Conservation (phyloP, 64 coral and sea anemone genomes). For the Exaiptasia diaphana region DNA sequence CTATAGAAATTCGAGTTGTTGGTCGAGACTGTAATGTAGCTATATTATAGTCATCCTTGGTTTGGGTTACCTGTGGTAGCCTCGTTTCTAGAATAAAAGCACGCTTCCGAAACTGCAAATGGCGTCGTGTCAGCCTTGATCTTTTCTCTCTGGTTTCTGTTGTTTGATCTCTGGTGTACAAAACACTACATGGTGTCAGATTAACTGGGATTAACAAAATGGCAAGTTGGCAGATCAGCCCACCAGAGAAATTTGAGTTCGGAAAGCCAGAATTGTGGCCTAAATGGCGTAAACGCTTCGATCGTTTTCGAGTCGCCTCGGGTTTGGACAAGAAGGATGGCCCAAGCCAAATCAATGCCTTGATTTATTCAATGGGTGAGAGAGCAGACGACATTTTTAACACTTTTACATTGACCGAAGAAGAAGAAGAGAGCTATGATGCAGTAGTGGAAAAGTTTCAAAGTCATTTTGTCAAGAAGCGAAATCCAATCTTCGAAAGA, state of each 20-base stretch:
- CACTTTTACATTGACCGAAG: constrained; percentile 44
- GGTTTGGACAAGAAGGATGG: constrained; percentile 30
- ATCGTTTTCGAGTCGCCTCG: constrained; percentile 33
- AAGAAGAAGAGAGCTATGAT: constrained; percentile 15
- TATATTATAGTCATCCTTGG: no score
- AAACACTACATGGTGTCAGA: constrained; percentile 42
- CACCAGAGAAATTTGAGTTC: constrained; percentile 43
- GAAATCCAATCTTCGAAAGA: constrained; percentile 39
- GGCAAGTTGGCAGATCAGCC: constrained; percentile 5
- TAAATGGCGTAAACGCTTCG: constrained; percentile 52
- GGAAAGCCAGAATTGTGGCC: constrained; percentile 28
- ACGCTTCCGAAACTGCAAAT: no score
- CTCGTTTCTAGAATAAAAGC: no score
- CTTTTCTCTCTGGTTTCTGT: no score
- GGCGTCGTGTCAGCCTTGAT: no score
- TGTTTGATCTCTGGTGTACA: no score
- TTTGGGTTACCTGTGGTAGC: no score
- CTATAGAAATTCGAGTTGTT: no score
- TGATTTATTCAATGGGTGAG: constrained; percentile 57
- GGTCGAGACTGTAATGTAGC: no score
- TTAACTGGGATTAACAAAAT: constrained; percentile 9
- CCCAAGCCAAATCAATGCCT: constrained; percentile 41
- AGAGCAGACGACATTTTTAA: constrained; percentile 51
- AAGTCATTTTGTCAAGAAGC: constrained; percentile 24
- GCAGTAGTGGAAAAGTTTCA: constrained; percentile 23